Evolutionary conservation across 2,888 invertebrate genomes (phyloP).

Genomic region (Thymelicus sylvestris): DNA sequence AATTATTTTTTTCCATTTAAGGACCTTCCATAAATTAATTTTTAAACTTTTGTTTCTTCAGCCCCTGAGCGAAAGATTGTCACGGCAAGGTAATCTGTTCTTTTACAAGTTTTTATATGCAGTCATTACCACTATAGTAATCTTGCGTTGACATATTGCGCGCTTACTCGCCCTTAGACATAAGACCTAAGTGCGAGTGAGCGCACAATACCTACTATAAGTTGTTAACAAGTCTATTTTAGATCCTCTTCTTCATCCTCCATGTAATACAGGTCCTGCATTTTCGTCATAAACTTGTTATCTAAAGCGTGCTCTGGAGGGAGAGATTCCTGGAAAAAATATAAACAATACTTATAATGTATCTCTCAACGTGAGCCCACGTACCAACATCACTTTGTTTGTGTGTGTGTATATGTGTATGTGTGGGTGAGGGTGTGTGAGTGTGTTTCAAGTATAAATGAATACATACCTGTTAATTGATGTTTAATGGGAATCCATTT

Average conservation of each 20-base stretch:
- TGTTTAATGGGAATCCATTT: neutral
- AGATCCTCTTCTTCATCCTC: slow-evolving; percentile 78
- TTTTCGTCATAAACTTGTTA: slow-evolving; percentile 74
- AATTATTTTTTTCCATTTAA: too few relatives aligned
- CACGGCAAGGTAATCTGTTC: neutral
- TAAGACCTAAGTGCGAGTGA: too few relatives aligned
- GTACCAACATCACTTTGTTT: too few relatives aligned
- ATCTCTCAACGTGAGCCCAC: too few relatives aligned
- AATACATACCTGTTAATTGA: neutral
- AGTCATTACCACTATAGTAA: slow-evolving; percentile 11
- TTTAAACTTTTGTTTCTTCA: too few relatives aligned
- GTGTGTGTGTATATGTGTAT: neutral
- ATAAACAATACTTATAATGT: neutral
- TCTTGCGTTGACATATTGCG: too few relatives aligned
- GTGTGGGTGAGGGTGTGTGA: neutral
- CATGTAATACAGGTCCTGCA: slow-evolving; percentile 73
- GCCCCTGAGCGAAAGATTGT: slow-evolving; percentile 3
- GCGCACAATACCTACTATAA: too few relatives aligned
- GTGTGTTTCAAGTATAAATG: neutral
- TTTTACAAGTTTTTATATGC: slow-evolving; percentile 33
- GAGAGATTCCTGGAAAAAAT: slow-evolving; percentile 58
- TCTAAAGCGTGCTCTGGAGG: slow-evolving; percentile 61
- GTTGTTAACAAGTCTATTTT: slow-evolving; percentile 52
- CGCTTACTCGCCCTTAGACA: too few relatives aligned
- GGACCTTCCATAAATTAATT: too few relatives aligned